phyloP scores from a whole-genome alignment of 2,888 invertebrate species.

The Noctua pronuba region DNA sequence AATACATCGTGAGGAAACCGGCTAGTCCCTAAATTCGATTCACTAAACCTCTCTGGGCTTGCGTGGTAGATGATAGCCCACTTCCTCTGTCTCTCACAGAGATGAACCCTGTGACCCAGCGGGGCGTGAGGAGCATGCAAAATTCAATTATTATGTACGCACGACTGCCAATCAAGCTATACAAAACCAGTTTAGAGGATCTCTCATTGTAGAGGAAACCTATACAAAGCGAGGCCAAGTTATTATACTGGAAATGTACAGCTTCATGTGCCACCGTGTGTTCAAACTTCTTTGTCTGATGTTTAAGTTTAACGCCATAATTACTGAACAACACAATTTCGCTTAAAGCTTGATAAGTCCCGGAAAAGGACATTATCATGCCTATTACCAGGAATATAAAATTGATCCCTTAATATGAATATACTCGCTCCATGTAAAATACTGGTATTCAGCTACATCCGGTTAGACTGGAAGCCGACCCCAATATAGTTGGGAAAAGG shows the following conservation, averaged over 20 bases:
- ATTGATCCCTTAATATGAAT: neutral
- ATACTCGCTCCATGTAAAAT: too few species aligned
- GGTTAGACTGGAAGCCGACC: too few species aligned
- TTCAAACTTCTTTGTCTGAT: neutral
- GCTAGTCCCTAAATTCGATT: neutral
- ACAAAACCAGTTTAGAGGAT: too few species aligned
- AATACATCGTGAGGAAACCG: neutral
- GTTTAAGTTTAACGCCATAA: neutral
- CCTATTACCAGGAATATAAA: neutral
- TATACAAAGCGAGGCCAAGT: too few species aligned
- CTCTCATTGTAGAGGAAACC: too few species aligned
- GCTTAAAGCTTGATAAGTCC: neutral
- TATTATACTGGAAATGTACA: too few species aligned
- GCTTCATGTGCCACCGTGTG: too few species aligned
- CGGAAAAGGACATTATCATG: neutral
- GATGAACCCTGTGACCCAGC: neutral
- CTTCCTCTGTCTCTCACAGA: neutral
- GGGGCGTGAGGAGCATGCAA: neutral
- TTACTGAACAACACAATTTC: neutral
- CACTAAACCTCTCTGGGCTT: neutral
- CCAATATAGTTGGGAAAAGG: too few species aligned
- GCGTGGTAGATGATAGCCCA: neutral
- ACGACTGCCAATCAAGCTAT: too few species aligned
- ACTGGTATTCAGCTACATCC: too few species aligned
- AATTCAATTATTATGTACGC: neutral